Evolutionary conservation across 2,113 vertebrate genomes (phyloP), one percentile per base, ranked within the genome.

Genomic region (Hyaena hyaena): DNA sequence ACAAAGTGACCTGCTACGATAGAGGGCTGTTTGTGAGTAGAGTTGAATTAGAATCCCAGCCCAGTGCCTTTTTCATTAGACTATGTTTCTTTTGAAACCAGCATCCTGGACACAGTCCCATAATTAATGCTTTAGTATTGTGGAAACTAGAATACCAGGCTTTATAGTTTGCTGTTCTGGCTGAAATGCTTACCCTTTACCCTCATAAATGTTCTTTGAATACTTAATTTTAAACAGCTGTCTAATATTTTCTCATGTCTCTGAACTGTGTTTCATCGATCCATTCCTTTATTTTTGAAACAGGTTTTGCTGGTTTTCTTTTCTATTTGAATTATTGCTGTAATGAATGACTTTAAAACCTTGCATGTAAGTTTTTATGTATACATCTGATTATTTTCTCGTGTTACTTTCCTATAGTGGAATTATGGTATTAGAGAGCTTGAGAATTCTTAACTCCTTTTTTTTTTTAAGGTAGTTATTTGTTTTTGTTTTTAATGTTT

Each of bases 321-420:
- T 71, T 31, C 55, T 73, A 35, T 66, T 87, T 95, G 61, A 96
- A 71, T 88, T 66, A 33, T 45, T 23, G 74, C 16, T 83, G 16
- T 82, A 83, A 55, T 86, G 66, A 96, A 71, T 94, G 12, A 43
- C 9, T 53, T 74, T 92, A 43, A 63, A 82, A 71, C 43, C 12
- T 90, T 69, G 11, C 74, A 61, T 73, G 9, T 90, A 87, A 77
- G 26, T 90, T 58, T 89, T 58, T 65, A 10, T 77, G 5, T 82
- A 23, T 80, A 65, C 71, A 81, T 92, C 50, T 83, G 16, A 21
- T 95, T 87, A 90, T 88, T 88, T 85, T 53, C 12, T 96, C 24
- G 45, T 80, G 45, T 61, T 92, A 66, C 31, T 74, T 96, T 82
- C 48, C n/a, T 65, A 31, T 35, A 79, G n/a, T 76, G 23, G 50